Base-by-base conservation (phyloP, 2,888 invertebrate species). In the Hedya salicella region DNA sequence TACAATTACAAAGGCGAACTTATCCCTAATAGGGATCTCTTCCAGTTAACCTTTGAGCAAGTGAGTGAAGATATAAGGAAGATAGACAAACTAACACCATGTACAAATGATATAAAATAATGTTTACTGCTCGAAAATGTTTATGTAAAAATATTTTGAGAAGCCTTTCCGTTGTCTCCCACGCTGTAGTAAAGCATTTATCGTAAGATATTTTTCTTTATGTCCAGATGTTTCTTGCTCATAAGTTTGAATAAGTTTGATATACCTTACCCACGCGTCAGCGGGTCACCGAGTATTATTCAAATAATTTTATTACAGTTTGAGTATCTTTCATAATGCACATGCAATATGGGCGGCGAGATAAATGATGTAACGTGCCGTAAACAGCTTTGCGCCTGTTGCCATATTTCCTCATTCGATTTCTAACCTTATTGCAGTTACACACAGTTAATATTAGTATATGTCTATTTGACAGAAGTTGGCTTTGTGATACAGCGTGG, bases 281-380 rank as follows among this genome's bases (percentile, higher is more conserved):
- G 8, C 14, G 32, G 25, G 19, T 56, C 16, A 52, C 8, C 11
- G 21, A 64, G 44, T 42, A 21, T 39, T 36, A 52, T 65, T 39
- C 14, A 32, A 44, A 59, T 46, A 39, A 46, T 59, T 59, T 59
- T 57, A 48, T 63, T 57, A 32, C 19, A 49, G 19, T 59, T 59
- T 6, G 44, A 57, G 36, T 46, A 49, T 46, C 17, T 59, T 44
- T 65, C 39, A 52, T 53, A 65, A 59, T 39, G 52, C 30, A 19
- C 44, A 50, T 46, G 25, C 54, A 48, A 49, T 59, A 40, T 59
- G 59, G 65, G 48, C 53, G 65, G 65, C 53, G 50, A 50, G 49
- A 40, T 57, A 56, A 56, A 32, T 48, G 46, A 48, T 59, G 57
- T 48, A 59, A 48, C 46, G 32, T 11, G 21, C 17, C 32, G 8